A percentile compares a stretch with the other conserved stretches of the same genome.
Evolutionary conservation across 2,797 vertebrate species (phyloP).

Genomic region (Scyliorhinus canicula): DNA sequence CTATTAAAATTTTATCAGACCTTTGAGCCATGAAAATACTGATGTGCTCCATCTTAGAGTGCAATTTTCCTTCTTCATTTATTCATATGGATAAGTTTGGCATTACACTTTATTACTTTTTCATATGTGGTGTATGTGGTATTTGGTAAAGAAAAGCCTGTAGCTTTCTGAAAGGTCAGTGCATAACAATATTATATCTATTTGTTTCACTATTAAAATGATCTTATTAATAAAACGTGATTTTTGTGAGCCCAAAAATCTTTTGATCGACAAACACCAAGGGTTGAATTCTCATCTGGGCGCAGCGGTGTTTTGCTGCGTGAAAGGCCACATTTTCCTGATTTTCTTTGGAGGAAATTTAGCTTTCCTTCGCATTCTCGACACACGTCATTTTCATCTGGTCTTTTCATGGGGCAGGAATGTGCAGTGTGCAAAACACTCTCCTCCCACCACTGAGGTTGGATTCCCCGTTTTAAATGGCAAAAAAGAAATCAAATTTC

Average conservation of each 20-base stretch:
- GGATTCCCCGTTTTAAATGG: neutral
- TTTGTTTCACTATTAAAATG: neutral
- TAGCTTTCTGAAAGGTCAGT: neutral
- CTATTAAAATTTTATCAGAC: slow-evolving; percentile 27
- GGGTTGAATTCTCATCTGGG: neutral
- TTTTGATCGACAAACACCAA: neutral
- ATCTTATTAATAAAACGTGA: neutral
- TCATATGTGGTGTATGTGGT: neutral
- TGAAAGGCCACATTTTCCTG: too few relatives aligned
- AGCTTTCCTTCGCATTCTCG: neutral
- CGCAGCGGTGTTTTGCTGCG: too few relatives aligned
- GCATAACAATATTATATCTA: neutral
- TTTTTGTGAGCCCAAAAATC: neutral
- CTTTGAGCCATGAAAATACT: neutral
- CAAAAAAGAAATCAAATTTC: neutral
- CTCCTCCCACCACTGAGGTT: neutral
- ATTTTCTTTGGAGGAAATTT: neutral
- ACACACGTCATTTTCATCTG: neutral
- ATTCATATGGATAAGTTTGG: slow-evolving; percentile 4
- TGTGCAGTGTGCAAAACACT: neutral
- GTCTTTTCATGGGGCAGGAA: neutral
- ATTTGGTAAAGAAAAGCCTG: neutral
- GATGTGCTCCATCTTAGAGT: neutral
- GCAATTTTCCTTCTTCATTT: neutral
- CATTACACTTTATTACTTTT: neutral